These are phyloP conservation scores for Cheirogaleus medius DNA, from an alignment of 2,113 vertebrate genomes.

Conservation along the genomic window DNA sequence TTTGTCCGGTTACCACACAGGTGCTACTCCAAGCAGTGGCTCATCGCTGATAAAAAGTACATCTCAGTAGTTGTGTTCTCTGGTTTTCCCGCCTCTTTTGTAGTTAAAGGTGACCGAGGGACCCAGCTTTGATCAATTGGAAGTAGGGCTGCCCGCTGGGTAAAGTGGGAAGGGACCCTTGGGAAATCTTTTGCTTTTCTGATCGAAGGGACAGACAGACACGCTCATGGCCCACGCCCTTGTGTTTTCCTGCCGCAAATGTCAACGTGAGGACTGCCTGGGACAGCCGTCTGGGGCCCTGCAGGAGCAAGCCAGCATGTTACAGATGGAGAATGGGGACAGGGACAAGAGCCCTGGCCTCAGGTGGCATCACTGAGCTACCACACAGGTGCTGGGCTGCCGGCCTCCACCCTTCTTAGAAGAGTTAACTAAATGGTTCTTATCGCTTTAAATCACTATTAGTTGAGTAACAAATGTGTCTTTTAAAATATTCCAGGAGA, in stretches of 20 bases:
- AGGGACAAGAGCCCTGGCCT: neutral
- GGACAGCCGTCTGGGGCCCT: too few relatives aligned
- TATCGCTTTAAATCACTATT: neutral
- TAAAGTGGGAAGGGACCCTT: neutral
- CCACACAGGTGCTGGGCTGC: neutral
- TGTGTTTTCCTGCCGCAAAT: neutral
- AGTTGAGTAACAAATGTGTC: neutral
- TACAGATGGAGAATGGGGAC: too few relatives aligned
- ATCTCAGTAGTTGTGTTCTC: neutral
- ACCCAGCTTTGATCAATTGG: neutral
- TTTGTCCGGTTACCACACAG: neutral
- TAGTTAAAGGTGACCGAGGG: neutral
- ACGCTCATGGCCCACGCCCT: fast-evolving
- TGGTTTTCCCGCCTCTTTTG: neutral
- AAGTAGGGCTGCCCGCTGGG: neutral
- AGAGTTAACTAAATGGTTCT: neutral
- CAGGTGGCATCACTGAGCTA: fast-evolving
- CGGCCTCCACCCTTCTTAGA: too few relatives aligned
- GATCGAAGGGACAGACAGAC: neutral
- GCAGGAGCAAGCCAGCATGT: neutral
- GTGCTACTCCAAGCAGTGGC: neutral
- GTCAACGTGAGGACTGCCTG: neutral
- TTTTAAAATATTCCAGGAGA: neutral
- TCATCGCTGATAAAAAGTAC: too few relatives aligned
- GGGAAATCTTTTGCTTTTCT: neutral